Conservation (phyloP, 1,140 invertebrate genomes). For the Nasonia giraulti region DNA sequence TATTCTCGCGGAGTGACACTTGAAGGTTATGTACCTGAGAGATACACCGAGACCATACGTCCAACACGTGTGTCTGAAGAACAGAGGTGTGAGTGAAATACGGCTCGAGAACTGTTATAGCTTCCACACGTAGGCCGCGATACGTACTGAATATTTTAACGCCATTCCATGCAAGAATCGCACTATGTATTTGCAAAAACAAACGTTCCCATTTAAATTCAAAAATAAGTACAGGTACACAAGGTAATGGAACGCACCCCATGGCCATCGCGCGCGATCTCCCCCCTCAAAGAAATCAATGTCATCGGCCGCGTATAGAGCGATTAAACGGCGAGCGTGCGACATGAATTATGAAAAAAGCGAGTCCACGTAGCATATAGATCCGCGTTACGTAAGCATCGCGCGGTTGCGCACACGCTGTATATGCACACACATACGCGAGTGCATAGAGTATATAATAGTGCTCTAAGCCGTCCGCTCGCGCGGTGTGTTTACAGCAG, state of each 20-base stretch:
- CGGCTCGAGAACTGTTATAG: not conserved
- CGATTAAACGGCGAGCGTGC: not conserved
- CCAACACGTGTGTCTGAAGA: not conserved
- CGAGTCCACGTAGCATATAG: not conserved
- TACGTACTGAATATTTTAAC: not conserved
- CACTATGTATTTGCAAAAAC: no score
- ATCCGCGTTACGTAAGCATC: not conserved
- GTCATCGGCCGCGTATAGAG: not conserved
- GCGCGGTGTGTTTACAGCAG: slow-evolving; percentile 7
- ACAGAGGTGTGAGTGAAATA: no score
- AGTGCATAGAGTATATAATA: not conserved
- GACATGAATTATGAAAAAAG: slow-evolving; percentile 1
- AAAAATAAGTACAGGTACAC: no score
- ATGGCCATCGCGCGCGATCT: not conserved
- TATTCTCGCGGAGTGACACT: no score
- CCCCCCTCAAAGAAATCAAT: not conserved
- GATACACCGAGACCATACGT: not conserved
- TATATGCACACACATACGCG: not conserved
- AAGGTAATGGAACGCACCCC: not conserved
- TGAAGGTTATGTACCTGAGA: no score
- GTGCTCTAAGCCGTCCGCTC: not conserved
- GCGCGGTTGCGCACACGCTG: not conserved
- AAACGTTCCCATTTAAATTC: no score
- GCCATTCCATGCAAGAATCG: no score
- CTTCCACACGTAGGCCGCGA: not conserved